Base-by-base conservation (phyloP, 2,797 vertebrate genomes). In the Alcedo quadribrachys region DNA sequence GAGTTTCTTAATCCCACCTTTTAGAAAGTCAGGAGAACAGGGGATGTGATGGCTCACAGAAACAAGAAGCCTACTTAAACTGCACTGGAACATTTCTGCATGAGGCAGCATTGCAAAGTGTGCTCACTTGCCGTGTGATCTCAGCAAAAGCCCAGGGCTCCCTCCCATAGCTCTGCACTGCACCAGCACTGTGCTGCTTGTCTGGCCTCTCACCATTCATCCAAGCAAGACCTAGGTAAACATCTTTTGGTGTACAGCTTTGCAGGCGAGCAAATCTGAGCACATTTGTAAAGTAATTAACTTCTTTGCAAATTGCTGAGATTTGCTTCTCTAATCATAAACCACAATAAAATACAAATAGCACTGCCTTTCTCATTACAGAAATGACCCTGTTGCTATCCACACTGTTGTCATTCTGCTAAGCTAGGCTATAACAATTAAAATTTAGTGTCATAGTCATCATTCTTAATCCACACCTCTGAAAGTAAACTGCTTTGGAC, bases 291-390 rank as follows among this genome's bases (percentile, higher is more conserved):
- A 89, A 91, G 77, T 70, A 92, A 94, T 94, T 91, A 92, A 77
- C 53, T 91, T 93, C 48, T 67, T 84, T 87, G 92, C 55, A 92
- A 92, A 93, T 95, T 89, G 77, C 82, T 92, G 78, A 60, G 40
- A 81, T 95, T 93, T 91, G 80, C 82, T 91, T 88, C 82, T 79
- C 60, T 92, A 79, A 84, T 94, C 80, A 76, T 84, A 95, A 95
- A 93, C 91, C 54, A 2, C 0, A 57, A 61, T 70, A 84, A 17
- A 89, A 37, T 83, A 94, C 58, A 93, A 92, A 95, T 57, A 94
- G 11, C 48, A 33, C 30, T 48, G 42, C 30, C 16, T 85, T 95
- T 93, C 91, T 93, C 60, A 57, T 95, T 95, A 90, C n/a, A 84
- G 48, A 93, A 94, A 93, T 81, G 48, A 92, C 67, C 67, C 74